Evolutionary conservation across 2,797 vertebrate species (phyloP), one percentile per base, ranked within the genome.

Genomic region (Loris lydekkerianus): DNA sequence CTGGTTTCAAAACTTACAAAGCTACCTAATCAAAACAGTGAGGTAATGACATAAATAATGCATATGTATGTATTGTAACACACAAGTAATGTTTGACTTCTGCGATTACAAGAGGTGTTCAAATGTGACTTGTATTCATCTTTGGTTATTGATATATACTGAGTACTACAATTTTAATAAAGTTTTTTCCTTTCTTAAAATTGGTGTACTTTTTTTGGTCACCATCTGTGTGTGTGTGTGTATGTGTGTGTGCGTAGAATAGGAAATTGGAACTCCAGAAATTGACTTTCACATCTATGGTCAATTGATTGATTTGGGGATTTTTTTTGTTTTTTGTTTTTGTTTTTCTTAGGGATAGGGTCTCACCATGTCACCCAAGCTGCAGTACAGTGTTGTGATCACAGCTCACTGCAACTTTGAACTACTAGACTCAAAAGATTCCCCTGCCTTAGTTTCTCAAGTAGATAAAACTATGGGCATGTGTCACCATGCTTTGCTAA

Each of bases 1-100:
- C 65, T 87, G 61, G 77, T 86, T 87, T 83, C 40, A 83, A 87
- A 83, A 70, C 11, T 78, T 49, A 63, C 7, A 88, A 91, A 88
- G 25, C 46, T 65, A 46, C 0, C 34, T 75, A 82, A 70, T 46
- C 85, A 89, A 89, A 72, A 78, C 46, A 40, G 49, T 60, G 67
- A 40, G 49, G 87, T 67, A 67, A 81, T 73, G 58, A 46, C 20
- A 58, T 58, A 81, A 81, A 25, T 18, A 14, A 49, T 49, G 49
- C 49, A 60, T 11, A 27, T 49, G 27, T 20, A 77, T 63, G 37
- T 34, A 40, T 63, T 43, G 43, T 49, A 49, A 49, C 49, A 49
- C 13, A 4, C 49, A 49, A 49, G 49, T 49, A 13, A 49, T 49
- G 49, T 49, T 15, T 53, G 49, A 53, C 14, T 14, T 53, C 49